Evolutionary conservation across 2,888 invertebrate genomes (phyloP), one percentile per base, ranked within the genome.

Genomic region (Cybosia mesomella): DNA sequence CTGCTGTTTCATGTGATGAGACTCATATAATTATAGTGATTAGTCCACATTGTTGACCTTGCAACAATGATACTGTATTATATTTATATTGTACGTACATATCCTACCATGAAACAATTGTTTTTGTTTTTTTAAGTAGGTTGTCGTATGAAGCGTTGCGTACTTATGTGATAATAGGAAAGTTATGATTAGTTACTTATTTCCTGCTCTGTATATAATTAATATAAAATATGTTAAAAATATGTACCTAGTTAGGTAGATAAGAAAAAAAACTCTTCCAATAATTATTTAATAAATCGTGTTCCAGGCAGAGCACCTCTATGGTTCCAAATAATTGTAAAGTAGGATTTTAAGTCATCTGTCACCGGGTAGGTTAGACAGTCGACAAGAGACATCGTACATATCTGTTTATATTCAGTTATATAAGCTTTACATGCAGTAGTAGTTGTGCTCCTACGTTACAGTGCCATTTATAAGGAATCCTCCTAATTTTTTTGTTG

Each of bases 141-240:
- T 87, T 85, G 86, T 89, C 88, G 88, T 87, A 88, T 68, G 73
- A 71, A 76, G 90, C 72, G 80, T 78, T 87, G 91, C 89, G 93
- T 94, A 94, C 92, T 93, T 93, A 93, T 94, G 94, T 94, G 94
- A 94, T 94, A 94, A 90, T 92, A 91, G 88, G 84, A 85, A 87
- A 87, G 88, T 89, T 88, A 87, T 75, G 70, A 70, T 88, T 90
- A 90, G 88, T 90, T 91, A 92, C 89, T 91, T 91, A 89, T 77
- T 87, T 87, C 87, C 86, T 87, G 85, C 84, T 84, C 84, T 93
- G 92, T 93, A 91, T 86, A 93, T 92, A 92, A 88, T 85, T 85
- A 84, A 83, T 83, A 85, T 70, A 67, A 85, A 87, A 86, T 89
- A 83, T 87, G 87, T 81, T 34, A 76, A 80, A 79, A 73, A 75